Percentiles rank a stretch among this genome's conserved stretches.
phyloP scores from a whole-genome alignment of 2,797 vertebrate genomes.

The Acipenser transmontanus region DNA sequence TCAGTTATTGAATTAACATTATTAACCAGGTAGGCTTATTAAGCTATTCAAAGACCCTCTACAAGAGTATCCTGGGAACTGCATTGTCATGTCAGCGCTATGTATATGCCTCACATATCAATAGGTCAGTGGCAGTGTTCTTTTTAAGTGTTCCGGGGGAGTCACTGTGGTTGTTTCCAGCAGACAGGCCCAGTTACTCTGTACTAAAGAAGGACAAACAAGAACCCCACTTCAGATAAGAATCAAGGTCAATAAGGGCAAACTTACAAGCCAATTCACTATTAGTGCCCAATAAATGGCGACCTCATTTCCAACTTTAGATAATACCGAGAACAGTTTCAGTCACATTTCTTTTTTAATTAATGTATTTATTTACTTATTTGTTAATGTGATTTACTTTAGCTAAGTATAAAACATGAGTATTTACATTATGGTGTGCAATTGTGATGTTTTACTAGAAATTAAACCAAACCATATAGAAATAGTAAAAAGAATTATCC shows the following conservation, averaged over 20 bases:
- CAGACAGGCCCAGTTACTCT: background rate
- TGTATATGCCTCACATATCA: background rate
- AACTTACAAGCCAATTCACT: too few relatives aligned
- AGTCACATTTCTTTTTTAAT: too few relatives aligned
- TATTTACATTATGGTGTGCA: too few relatives aligned
- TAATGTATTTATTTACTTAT: too few relatives aligned
- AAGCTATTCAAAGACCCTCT: background rate
- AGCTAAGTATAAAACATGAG: too few relatives aligned
- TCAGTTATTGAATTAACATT: background rate
- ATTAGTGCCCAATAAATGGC: too few relatives aligned
- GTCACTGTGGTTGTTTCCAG: background rate
- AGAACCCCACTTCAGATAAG: background rate
- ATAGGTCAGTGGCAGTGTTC: background rate
- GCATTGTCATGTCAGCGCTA: background rate
- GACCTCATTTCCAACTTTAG: too few relatives aligned
- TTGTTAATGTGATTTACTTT: too few relatives aligned
- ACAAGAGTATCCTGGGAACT: slow-evolving; percentile 1
- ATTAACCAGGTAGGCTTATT: slow-evolving; percentile 1
- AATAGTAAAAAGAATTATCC: too few relatives aligned
- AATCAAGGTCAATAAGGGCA: background rate
- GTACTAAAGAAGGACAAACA: background rate
- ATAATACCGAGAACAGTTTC: too few relatives aligned
- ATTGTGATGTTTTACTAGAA: too few relatives aligned
- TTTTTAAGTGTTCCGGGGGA: background rate
- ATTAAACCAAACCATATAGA: too few relatives aligned